phyloP scores from a whole-genome alignment of 2,113 vertebrate species.

The Spheniscus mendiculus region DNA sequence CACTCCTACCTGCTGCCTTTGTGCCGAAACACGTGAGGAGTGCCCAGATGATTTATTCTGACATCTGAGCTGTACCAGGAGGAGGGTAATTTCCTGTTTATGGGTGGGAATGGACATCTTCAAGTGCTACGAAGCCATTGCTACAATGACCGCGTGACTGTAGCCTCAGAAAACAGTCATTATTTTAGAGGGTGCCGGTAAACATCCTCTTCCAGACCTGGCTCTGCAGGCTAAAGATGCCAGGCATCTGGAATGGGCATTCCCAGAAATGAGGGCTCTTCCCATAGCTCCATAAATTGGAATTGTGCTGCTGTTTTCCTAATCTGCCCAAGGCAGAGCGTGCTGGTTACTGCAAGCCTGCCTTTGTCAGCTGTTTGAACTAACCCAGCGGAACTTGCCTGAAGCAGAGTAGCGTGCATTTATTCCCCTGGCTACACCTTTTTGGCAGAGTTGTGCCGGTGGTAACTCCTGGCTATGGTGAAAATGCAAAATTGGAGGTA shows the following conservation, averaged over 20 bases:
- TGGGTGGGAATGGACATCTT: neutral
- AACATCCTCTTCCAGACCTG: conserved; percentile 27
- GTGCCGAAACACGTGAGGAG: neutral
- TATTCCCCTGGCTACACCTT: neutral
- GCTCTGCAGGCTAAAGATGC: neutral
- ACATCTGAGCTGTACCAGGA: conserved; percentile 22
- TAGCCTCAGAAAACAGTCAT: neutral
- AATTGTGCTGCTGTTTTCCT: neutral
- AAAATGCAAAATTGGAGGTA: neutral
- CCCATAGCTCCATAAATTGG: neutral
- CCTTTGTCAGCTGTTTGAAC: neutral
- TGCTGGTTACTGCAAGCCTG: neutral
- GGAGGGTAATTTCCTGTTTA: conserved; percentile 35
- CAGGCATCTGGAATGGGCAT: neutral
- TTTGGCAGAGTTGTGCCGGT: neutral
- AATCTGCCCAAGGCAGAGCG: neutral
- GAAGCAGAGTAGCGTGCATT: neutral
- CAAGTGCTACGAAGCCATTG: neutral
- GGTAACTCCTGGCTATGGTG: neutral
- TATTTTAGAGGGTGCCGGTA: neutral
- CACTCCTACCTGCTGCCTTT: neutral
- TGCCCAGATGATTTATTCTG: neutral
- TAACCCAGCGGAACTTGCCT: neutral
- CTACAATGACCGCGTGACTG: neutral
- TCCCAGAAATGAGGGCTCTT: neutral